Evolutionary conservation across 2,888 invertebrate species (phyloP), one percentile per base, ranked within the genome.

Genomic region (Rhingia campestris): DNA sequence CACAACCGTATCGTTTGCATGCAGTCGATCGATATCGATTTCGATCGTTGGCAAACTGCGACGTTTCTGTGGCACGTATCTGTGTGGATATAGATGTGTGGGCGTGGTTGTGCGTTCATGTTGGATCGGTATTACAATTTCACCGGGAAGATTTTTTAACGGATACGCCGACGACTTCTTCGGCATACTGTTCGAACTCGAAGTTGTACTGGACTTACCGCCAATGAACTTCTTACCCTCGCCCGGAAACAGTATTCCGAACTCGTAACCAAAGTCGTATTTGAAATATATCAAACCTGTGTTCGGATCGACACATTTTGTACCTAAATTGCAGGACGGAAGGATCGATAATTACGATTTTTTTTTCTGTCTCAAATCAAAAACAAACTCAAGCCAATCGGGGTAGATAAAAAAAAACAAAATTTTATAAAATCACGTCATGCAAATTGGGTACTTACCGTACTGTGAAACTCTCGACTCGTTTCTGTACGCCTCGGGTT

Each of bases 211-310:
- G 88, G 90, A 90, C 86, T 89, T 88, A 82, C 89, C 90, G 86
- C 89, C 90, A 80, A 92, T 88, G 84, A 91, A 90, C 87, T 92
- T 92, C 89, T 93, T 93, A 86, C 94, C 93, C 89, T 94, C 94
- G 61, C 94, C 94, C 49, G 95, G 95, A 61, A 95, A 92, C 56
- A 95, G 93, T 86, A 95, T 93, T 81, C 95, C 95, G 89, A 95
- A 95, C 90, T 95, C 95, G 90, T 95, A 95, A 87, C 95, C 95
- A 89, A 95, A 95, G 92, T 95, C 95, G 90, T 95, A 95, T 92
- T 95, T 95, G 93, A 95, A 95, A 92, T 95, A 95, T 88, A 95
- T 95, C 81, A 95, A 92, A 87, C 95, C 95, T 59, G 95, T 95
- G 88, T 95, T 94, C 86, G 95, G 95, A 90, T 95, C 95, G 89